Evolutionary conservation across 2,888 invertebrate genomes (phyloP).

Genomic region (Brachyopa scutellaris): DNA sequence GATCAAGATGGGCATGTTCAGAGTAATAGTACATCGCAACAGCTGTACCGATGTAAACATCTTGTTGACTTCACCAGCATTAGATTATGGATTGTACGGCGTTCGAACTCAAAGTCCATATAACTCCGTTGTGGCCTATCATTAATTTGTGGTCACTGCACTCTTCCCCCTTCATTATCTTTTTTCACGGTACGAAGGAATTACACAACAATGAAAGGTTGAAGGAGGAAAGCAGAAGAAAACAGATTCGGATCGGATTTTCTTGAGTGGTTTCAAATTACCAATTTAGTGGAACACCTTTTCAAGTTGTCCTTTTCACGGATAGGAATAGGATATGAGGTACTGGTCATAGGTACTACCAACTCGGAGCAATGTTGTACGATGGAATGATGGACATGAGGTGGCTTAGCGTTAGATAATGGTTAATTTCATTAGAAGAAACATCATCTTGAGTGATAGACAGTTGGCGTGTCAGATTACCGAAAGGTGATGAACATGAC

Average conservation of each 20-base stretch:
- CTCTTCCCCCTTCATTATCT: conserved; percentile 58
- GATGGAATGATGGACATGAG: conserved; percentile 4
- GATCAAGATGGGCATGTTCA: conserved; percentile 21
- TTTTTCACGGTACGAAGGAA: conserved; percentile 51
- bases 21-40: conserved; percentile 31
- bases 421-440: conserved; percentile 36
- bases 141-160: conserved; percentile 70
- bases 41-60: conserved; percentile 68
- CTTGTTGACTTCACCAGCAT: conserved; percentile 44
- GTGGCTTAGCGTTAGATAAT: conserved; percentile 12
- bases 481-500: conserved; percentile 43
- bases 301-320: conserved; percentile 60
- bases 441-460: conserved; percentile 52
- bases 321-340: neutral
- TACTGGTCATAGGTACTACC: neutral
- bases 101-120: conserved; percentile 39
- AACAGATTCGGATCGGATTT: conserved; percentile 49
- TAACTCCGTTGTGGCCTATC: conserved; percentile 50
- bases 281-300: conserved; percentile 70
- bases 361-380: too few species aligned
- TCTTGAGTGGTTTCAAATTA: conserved; percentile 67
- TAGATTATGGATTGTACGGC: conserved; percentile 51
- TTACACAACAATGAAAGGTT: conserved; percentile 38
- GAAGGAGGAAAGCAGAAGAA: conserved; percentile 20
- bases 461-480: conserved; percentile 53